Percentiles rank a stretch among this genome's conserved stretches.
phyloP scores from a whole-genome alignment of 2,797 vertebrate genomes.

The Phoeniculus purpureus region DNA sequence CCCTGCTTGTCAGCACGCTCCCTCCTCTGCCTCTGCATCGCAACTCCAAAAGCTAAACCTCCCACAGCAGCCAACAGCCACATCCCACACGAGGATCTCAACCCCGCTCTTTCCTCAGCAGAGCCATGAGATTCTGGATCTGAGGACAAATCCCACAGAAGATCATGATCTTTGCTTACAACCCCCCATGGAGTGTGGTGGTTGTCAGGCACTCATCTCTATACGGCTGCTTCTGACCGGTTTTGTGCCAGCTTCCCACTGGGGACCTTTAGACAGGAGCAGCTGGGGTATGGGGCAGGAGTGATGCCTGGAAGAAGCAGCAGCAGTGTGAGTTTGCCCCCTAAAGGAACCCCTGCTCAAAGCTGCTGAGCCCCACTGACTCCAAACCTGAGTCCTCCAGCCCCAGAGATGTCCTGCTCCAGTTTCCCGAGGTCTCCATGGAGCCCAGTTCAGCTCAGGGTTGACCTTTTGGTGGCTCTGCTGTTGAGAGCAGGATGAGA shows the following conservation, averaged over 20 bases:
- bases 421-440: fast-evolving
- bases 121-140: not conserved
- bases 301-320: not conserved
- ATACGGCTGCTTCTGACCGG: not conserved
- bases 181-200: not conserved
- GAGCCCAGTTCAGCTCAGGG: not conserved
- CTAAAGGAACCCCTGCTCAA: not conserved
- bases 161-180: not conserved
- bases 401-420: fast-evolving
- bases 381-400: not conserved
- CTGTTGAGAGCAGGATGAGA: not conserved
- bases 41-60: fast-evolving
- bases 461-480: not conserved
- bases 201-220: not conserved
- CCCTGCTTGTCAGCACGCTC: not conserved
- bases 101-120: fast-evolving
- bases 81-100: not conserved
- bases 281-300: not conserved
- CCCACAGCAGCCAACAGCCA: fast-evolving
- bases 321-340: fast-evolving
- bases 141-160: not conserved
- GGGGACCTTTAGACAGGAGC: fast-evolving
- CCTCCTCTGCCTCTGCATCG: not conserved
- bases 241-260: not conserved
- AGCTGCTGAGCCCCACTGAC: not conserved